These are phyloP conservation scores for Agrochola circellaris DNA, from an alignment of 2,888 invertebrate genomes.

Conservation along the genomic window DNA sequence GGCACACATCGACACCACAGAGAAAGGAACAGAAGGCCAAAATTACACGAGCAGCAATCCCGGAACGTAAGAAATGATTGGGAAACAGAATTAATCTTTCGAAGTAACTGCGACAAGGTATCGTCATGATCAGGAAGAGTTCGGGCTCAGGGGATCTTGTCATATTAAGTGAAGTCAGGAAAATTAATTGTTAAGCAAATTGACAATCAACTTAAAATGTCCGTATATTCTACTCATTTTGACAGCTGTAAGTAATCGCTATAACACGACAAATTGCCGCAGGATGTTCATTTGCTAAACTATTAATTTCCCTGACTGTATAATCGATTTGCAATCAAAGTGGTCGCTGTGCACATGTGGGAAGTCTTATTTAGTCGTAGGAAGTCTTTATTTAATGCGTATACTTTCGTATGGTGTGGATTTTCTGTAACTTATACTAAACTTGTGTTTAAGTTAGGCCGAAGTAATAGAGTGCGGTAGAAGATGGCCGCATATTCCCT, in stretches of 20 bases:
- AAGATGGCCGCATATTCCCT: constrained; percentile 13
- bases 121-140: not conserved
- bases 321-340: not conserved
- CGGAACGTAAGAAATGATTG: not conserved
- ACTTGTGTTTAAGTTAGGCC: not conserved
- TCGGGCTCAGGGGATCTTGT: not conserved
- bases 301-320: not conserved
- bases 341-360: not conserved
- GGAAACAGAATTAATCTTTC: not conserved
- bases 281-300: not conserved
- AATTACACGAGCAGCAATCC: not conserved
- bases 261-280: not conserved
- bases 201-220: not conserved
- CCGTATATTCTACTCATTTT: not conserved
- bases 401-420: constrained; percentile 9
- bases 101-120: not conserved
- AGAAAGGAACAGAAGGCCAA: constrained; percentile 19
- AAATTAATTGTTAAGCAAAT: not conserved
- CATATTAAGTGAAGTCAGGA: not conserved
- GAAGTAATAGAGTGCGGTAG: constrained; percentile 12
- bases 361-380: too few species aligned
- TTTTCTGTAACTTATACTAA: constrained; percentile 14
- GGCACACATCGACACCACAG: constrained; percentile 39
- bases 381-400: not conserved
- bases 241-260: not conserved